Evolutionary conservation across 2,797 vertebrate genomes (phyloP), one percentile per base, ranked within the genome.

Genomic region (Podarcis lilfordi): DNA sequence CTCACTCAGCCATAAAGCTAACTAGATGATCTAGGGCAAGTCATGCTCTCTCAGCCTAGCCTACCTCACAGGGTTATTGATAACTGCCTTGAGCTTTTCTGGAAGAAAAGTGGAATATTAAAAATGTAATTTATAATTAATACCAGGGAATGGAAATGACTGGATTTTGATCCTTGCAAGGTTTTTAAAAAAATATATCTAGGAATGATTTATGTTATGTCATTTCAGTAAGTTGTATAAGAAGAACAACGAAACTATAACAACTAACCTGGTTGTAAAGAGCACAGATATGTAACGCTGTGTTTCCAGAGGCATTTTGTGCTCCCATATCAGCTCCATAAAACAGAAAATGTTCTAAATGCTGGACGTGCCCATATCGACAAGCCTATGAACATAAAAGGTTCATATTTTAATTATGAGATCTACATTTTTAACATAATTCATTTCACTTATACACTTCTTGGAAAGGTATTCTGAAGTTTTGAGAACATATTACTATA

Each of bases 241-340:
- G 37, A 69, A 45, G 19, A 55, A 59, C 3, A 83, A 68, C 15
- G 9, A 40, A 69, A n/a, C 25, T 8, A 3, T 4, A 35, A 2
- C 1, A 40, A 80, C 98, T 97, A 92, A 99, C 99, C 98, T 99
- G 98, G 97, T 99, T 99, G 95, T 99, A 99, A 17, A 99, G 98
- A 61, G 99, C 98, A 43, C 98, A 99, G 96, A 99, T 98, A 96
- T 99, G 99, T 74, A 99, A 96, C 0, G 98, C 98, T 0, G 98
- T 97, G 96, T 99, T 99, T 61, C 98, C 98, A 0, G 99, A 99
- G 78, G 98, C 98, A 0, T 99, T 99, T 97, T 99, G 98, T 0
- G 98, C 98, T 0, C 98, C 97, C 98, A 98, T 99, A 93, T 99
- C 98, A 0, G 98, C 98, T 2, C 98, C 98, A 0, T 99, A 99